Conservation (phyloP, 2,797 vertebrate genomes). For the Mycteria americana region DNA sequence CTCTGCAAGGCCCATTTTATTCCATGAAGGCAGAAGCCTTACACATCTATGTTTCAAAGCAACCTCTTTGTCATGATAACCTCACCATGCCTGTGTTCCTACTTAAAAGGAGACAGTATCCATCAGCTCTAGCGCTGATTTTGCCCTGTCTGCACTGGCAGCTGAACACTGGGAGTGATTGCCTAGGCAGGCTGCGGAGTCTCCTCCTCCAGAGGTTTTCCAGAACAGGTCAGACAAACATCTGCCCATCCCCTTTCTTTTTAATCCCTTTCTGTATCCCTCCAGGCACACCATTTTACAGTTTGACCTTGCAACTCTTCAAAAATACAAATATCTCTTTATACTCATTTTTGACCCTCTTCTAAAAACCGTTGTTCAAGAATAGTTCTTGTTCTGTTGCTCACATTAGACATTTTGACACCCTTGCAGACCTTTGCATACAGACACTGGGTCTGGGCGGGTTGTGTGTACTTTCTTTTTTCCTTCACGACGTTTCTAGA, state of each 20-base stretch:
- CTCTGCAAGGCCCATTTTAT: background rate
- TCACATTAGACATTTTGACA: background rate
- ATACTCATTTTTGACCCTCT: accelerated
- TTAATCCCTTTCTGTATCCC: background rate
- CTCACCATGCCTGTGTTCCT: background rate
- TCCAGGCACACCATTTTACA: background rate
- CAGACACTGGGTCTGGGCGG: background rate
- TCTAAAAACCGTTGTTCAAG: background rate
- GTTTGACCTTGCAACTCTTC: background rate
- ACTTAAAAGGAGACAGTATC: background rate
- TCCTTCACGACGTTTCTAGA: background rate
- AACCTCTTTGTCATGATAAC: background rate
- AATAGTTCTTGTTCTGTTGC: background rate
- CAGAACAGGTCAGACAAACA: background rate
- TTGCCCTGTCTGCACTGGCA: background rate
- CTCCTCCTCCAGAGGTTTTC: background rate
- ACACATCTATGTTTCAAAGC: background rate
- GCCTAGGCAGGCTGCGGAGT: background rate
- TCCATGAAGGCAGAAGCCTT: background rate
- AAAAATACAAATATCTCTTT: background rate
- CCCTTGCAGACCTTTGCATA: background rate
- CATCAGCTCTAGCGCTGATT: background rate
- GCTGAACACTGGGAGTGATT: background rate
- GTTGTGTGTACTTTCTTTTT: background rate
- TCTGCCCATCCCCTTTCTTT: background rate